A percentile compares a stretch with the other conserved stretches of the same genome.
Conservation (phyloP, 2,797 vertebrate species). For the Myotis myotis region DNA sequence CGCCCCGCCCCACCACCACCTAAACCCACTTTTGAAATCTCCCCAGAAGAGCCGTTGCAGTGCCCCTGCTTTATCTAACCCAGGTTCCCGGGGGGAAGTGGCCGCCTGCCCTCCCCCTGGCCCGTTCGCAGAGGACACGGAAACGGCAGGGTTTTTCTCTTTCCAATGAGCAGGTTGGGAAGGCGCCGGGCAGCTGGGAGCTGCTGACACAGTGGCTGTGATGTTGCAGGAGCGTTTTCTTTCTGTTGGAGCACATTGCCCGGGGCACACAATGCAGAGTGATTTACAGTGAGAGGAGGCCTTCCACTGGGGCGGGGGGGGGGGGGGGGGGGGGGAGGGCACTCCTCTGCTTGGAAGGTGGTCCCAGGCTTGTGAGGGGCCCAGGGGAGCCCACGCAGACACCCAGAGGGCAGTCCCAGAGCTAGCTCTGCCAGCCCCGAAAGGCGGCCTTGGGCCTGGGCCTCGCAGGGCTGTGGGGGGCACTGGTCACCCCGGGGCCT, state of each 20-base stretch:
- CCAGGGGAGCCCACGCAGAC: not conserved
- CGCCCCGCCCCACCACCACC: not conserved
- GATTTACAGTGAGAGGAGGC: not conserved
- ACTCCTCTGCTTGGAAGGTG: not conserved
- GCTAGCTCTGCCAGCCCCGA: no score
- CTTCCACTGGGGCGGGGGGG: not conserved
- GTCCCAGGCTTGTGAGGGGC: rapidly evolving
- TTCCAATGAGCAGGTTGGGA: slow-evolving; percentile 61
- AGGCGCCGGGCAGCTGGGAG: slow-evolving; percentile 43
- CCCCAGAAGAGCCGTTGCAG: not conserved
- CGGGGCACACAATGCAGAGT: not conserved
- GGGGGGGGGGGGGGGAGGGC: no score
- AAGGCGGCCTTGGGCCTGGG: rapidly evolving
- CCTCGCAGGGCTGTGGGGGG: rapidly evolving
- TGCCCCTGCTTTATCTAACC: not conserved
- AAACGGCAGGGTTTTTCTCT: slow-evolving; percentile 38
- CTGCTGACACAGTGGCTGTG: slow-evolving; percentile 49
- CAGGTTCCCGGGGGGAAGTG: not conserved
- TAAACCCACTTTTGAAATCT: not conserved
- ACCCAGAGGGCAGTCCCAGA: no score
- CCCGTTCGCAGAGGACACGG: not conserved
- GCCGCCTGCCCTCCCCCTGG: not conserved
- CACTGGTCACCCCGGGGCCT: rapidly evolving
- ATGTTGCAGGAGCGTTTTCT: slow-evolving; percentile 55
- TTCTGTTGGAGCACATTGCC: slow-evolving; percentile 39